Evolutionary conservation across 1,140 invertebrate genomes (phyloP).

Genomic region (Psilanteris sp.): DNA sequence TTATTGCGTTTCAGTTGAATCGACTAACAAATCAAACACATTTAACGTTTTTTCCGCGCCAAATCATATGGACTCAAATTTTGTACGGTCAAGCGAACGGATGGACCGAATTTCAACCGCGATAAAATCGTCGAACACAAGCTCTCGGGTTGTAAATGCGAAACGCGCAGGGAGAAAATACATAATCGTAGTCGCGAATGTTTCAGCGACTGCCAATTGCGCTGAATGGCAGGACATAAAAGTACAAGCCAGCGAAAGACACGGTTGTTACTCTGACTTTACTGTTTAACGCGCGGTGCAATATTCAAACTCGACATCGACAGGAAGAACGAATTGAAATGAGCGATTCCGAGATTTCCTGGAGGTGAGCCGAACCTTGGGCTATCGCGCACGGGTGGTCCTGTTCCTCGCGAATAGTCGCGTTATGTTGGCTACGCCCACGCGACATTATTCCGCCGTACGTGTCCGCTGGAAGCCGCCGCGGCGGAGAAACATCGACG

Average conservation of each 20-base stretch:
- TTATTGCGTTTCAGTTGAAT: no score
- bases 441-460: conserved; percentile 44
- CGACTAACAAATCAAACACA: no score
- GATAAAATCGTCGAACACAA: conserved; percentile 13
- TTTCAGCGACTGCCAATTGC: conserved; percentile 9
- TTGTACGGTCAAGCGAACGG: no score
- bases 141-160: conserved; percentile 27
- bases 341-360: conserved; percentile 43
- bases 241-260: conserved; percentile 24
- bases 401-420: conserved; percentile 49
- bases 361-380: conserved; percentile 15
- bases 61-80: no score
- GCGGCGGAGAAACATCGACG: conserved; percentile 25
- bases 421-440: conserved; percentile 59
- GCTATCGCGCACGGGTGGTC: conserved; percentile 60
- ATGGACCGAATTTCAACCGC: no score
- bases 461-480: conserved; percentile 28
- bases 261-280: conserved; percentile 37
- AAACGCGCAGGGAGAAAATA: not conserved
- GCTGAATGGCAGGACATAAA: conserved; percentile 41
- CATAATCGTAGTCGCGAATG: conserved; percentile 8
- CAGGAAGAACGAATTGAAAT: conserved; percentile 47
- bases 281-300: conserved; percentile 39
- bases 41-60: no score
- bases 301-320: conserved; percentile 43